A percentile compares a stretch with the other conserved stretches of the same genome.
Evolutionary conservation across 2,797 vertebrate species (phyloP).

Genomic region (Poecilia velifera): DNA sequence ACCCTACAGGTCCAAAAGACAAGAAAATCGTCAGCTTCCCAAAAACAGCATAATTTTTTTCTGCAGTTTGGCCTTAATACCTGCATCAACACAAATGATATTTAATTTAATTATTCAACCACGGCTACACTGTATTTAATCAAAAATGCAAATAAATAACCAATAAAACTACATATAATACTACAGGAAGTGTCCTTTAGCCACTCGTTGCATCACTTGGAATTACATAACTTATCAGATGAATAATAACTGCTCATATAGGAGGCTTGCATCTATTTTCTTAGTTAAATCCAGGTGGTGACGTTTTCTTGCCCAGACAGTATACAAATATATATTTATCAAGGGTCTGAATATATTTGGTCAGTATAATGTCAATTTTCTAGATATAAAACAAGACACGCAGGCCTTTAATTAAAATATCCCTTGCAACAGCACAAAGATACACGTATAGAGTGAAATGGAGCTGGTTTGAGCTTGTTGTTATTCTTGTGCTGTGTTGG

Average conservation of each 20-base stretch:
- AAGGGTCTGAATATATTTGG: conserved; percentile 25
- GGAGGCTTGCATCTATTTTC: not conserved
- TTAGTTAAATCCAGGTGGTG: not conserved
- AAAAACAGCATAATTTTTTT: not conserved
- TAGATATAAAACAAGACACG: conserved; percentile 10
- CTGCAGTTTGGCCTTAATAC: not conserved
- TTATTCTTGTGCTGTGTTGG: conserved; percentile 56
- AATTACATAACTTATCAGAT: not conserved
- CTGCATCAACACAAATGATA: not conserved
- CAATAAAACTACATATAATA: not conserved
- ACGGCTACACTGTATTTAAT: not conserved
- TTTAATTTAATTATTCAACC: not conserved
- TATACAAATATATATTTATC: not conserved
- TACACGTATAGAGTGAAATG: not conserved
- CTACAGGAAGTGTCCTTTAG: not conserved
- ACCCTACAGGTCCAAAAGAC: not conserved
- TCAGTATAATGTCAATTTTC: conserved; percentile 22
- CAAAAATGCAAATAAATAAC: not conserved
- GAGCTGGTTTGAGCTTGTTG: conserved; percentile 32
- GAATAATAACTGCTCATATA: not conserved
- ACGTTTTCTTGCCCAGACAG: not conserved
- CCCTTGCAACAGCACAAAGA: conserved; percentile 14
- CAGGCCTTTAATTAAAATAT: conserved; percentile 40
- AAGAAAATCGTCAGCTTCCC: not conserved
- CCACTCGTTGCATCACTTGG: not conserved